Conservation (phyloP, 1,140 invertebrate genomes). For the Epicauta chinensis region DNA sequence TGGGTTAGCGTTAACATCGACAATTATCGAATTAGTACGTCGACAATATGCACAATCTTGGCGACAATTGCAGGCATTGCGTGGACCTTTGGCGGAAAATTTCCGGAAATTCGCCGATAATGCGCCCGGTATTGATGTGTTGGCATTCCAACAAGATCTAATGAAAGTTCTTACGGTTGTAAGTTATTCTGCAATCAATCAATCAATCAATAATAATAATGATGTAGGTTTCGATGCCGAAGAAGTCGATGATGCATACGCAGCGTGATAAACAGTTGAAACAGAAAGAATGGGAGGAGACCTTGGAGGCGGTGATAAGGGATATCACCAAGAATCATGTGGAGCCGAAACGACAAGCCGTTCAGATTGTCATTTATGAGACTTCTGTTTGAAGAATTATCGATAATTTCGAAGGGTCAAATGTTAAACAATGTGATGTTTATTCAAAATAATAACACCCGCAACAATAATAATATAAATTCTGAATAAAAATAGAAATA, state of each 20-base stretch:
- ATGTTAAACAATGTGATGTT: no score
- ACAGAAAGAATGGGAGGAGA: conserved; percentile 59
- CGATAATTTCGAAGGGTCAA: background rate
- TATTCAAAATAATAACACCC: no score
- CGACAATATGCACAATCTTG: conserved; percentile 80
- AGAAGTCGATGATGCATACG: conserved; percentile 22
- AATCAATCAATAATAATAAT: no score
- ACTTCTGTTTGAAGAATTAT: conserved; percentile 53
- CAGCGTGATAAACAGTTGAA: conserved; percentile 41
- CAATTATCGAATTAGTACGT: conserved; percentile 85
- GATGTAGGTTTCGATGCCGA: conserved; percentile 48
- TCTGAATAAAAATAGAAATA: no score
- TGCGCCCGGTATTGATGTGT: conserved; percentile 61
- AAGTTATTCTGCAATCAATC: conserved; percentile 37
- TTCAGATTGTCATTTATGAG: conserved; percentile 83
- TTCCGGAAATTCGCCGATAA: conserved; percentile 67
- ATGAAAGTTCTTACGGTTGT: conserved; percentile 58
- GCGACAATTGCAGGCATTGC: conserved; percentile 69
- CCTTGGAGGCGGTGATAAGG: conserved; percentile 63
- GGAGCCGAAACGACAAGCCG: conserved; percentile 53
- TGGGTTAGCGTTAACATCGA: conserved; percentile 88
- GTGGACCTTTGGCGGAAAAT: conserved; percentile 72
- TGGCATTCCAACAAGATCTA: conserved; percentile 60
- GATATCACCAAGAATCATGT: conserved; percentile 49
- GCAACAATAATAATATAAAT: no score